Percentiles rank a stretch among this genome's conserved stretches.
Evolutionary conservation across 37 sponge, comb jelly and placozoan species (phyloP).

Genomic region (Trichoplax adhaerens): DNA sequence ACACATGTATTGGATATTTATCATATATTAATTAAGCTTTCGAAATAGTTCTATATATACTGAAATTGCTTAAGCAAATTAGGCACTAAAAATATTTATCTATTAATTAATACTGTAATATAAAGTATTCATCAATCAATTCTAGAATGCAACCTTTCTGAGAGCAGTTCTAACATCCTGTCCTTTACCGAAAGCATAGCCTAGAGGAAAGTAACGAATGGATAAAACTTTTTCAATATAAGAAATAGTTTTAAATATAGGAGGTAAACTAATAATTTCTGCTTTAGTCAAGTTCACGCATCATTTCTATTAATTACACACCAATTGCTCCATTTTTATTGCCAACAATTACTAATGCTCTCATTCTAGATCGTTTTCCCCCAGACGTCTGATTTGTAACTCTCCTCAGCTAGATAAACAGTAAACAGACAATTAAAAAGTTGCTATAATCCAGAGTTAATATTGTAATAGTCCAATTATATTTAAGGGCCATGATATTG

Average conservation of each 20-base stretch:
- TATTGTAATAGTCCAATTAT: not conserved
- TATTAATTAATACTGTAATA: too few relatives aligned
- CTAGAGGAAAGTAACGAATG: too few relatives aligned
- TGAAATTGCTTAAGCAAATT: not conserved
- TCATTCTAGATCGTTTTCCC: slow-evolving; percentile 40
- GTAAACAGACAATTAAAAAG: not conserved
- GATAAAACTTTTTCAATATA: too few relatives aligned
- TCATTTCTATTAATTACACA: not conserved
- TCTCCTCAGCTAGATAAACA: slow-evolving; percentile 27
- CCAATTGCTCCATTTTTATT: slow-evolving; percentile 64
- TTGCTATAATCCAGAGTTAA: not conserved
- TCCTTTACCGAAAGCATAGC: slow-evolving; percentile 19
- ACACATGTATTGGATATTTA: not conserved
- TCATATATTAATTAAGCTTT: not conserved
- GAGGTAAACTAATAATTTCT: too few relatives aligned
- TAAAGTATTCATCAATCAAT: too few relatives aligned
- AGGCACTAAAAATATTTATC: too few relatives aligned
- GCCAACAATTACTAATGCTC: slow-evolving; percentile 63
- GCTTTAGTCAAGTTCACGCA: too few relatives aligned
- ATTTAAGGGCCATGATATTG: not conserved
- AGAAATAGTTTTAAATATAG: too few relatives aligned
- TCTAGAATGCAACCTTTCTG: slow-evolving; percentile 18
- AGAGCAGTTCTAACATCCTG: slow-evolving; percentile 27
- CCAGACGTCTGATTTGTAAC: slow-evolving; percentile 44
- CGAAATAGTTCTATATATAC: not conserved